A percentile compares a stretch with the other conserved stretches of the same genome.
phyloP scores from a whole-genome alignment of 2,113 vertebrate species.

The Sylvietta virens region DNA sequence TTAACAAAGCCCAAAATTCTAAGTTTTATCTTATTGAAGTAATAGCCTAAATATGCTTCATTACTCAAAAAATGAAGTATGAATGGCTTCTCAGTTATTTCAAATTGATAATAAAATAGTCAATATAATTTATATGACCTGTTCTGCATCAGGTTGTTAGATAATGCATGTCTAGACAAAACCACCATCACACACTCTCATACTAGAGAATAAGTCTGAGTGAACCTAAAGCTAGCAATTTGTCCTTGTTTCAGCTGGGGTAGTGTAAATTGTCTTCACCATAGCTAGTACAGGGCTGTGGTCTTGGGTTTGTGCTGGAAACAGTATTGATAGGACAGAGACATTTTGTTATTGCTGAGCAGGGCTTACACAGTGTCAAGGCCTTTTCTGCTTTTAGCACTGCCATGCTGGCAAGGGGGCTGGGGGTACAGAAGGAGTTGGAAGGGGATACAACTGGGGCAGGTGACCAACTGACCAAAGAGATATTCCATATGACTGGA shows the following conservation, averaged over 20 bases:
- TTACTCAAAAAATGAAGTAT: not conserved
- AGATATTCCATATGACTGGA: fast-evolving
- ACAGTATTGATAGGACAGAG: not conserved
- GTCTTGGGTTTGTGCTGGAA: not conserved
- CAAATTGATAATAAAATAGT: not conserved
- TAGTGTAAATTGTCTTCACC: not conserved
- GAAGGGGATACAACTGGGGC: not conserved
- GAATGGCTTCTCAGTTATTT: not conserved
- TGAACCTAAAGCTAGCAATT: not conserved
- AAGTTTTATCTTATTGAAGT: not conserved
- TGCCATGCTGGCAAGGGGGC: not conserved
- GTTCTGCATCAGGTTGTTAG: not conserved
- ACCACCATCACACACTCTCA: not conserved
- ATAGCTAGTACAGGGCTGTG: not conserved
- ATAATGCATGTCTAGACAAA: not conserved
- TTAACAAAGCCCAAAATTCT: not conserved
- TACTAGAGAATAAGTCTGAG: not conserved
- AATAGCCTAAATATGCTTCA: not conserved
- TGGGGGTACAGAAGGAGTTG: not conserved
- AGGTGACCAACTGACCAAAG: not conserved
- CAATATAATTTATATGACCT: not conserved
- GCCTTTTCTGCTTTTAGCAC: not conserved
- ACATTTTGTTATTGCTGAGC: not conserved
- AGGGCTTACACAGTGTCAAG: not conserved
- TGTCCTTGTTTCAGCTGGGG: not conserved